Evolutionary conservation across 92 coral and sea anemone species (phyloP).

Genomic region (Desmophyllum pertusum): DNA sequence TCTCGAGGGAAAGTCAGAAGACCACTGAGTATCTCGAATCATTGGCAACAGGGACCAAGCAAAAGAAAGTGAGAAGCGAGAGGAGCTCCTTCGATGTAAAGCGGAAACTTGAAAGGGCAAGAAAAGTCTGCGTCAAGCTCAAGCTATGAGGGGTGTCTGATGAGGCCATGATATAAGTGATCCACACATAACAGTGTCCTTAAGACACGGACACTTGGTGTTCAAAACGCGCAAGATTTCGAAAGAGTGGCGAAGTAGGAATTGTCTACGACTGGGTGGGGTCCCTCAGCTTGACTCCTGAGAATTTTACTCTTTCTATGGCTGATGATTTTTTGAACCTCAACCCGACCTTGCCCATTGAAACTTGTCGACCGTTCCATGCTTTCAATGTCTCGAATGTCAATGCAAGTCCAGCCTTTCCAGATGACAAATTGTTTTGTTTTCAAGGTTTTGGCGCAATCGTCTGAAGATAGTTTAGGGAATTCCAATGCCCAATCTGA

Average conservation of each 20-base stretch:
- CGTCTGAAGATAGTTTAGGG: neutral
- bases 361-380: neutral
- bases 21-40: conserved; percentile 19
- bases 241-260: conserved; percentile 22
- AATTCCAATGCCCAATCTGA: conserved; percentile 9
- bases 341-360: conserved; percentile 13
- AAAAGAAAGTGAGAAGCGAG: conserved; percentile 9
- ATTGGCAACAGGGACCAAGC: conserved; percentile 3
- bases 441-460: conserved; percentile 32
- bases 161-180: conserved; percentile 30
- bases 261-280: conserved; percentile 42
- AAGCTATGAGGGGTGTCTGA: conserved; percentile 28
- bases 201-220: conserved; percentile 34
- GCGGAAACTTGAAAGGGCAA: conserved; percentile 4
- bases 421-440: conserved; percentile 21
- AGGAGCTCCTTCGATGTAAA: conserved; percentile 20
- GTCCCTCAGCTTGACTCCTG: conserved; percentile 25
- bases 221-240: conserved; percentile 17
- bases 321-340: conserved; percentile 11
- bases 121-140: conserved; percentile 40
- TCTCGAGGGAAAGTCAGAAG: conserved; percentile 21
- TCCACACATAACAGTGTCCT: conserved; percentile 7
- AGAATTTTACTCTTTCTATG: conserved; percentile 39
- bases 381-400: conserved; percentile 17
- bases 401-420: conserved; percentile 9